Percentiles rank a stretch among this genome's conserved stretches.
Evolutionary conservation across 2,888 invertebrate species (phyloP).

Genomic region (Plebejus anna): DNA sequence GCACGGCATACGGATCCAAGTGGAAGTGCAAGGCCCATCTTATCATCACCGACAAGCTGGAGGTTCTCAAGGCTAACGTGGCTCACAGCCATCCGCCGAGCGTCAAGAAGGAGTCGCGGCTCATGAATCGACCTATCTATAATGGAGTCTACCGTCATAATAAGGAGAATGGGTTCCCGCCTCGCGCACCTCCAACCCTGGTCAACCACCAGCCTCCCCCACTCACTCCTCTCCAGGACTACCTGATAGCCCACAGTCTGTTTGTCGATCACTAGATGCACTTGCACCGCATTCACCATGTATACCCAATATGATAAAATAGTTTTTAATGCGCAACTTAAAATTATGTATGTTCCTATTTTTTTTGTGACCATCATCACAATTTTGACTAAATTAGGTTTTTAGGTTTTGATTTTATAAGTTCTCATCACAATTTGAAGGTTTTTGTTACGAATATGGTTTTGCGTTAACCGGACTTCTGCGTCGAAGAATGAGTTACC

Average conservation of each 20-base stretch:
- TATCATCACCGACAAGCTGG: conserved; percentile 63
- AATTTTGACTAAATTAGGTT: not conserved
- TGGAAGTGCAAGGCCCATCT: conserved; percentile 68
- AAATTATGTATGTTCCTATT: conserved; percentile 28
- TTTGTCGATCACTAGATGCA: conserved; percentile 52
- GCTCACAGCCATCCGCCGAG: conserved; percentile 60
- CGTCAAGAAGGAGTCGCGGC: conserved; percentile 44
- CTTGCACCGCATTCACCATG: not conserved
- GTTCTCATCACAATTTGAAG: conserved; percentile 9
- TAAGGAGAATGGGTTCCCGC: conserved; percentile 38
- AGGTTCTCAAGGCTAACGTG: conserved; percentile 62
- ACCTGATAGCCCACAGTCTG: conserved; percentile 63
- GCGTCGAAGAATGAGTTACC: not conserved
- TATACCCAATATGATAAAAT: conserved; percentile 21
- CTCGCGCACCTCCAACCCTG: conserved; percentile 36
- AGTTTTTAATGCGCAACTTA: conserved; percentile 23
- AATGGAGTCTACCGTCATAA: conserved; percentile 37
- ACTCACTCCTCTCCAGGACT: conserved; percentile 57
- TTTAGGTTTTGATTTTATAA: not conserved
- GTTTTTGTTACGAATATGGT: not conserved
- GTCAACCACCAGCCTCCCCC: conserved; percentile 38
- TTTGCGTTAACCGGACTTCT: not conserved
- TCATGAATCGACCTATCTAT: conserved; percentile 34
- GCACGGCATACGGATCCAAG: conserved; percentile 65
- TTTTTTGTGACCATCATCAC: conserved; percentile 19